Evolutionary conservation across 1,140 invertebrate species (phyloP).

Genomic region (Planococcus citri): DNA sequence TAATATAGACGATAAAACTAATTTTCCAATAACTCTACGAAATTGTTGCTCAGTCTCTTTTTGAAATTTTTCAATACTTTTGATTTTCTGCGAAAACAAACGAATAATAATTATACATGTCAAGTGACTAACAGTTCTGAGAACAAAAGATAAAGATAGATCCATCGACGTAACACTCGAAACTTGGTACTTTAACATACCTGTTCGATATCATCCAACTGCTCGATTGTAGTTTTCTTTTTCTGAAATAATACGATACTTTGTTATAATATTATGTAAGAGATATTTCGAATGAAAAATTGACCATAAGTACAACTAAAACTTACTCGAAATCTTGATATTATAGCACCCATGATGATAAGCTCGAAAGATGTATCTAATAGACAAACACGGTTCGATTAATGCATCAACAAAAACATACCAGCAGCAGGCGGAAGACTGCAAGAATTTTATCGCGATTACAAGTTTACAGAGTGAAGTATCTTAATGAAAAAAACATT

Average conservation of each 20-base stretch:
- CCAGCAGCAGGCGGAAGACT: no score
- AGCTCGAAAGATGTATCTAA: not conserved
- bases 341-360: not conserved
- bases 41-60: not conserved
- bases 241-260: conserved; percentile 16
- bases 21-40: not conserved
- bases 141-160: not conserved
- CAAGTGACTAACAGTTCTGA: not conserved
- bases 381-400: no score
- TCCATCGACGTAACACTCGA: not conserved
- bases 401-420: no score
- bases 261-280: no score
- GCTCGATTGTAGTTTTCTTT: not conserved
- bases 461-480: no score
- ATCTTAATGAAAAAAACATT: no score
- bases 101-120: not conserved
- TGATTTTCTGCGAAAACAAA: conserved; percentile 12
- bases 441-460: no score
- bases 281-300: no score
- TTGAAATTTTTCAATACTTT: conserved; percentile 16
- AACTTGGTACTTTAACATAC: not conserved
- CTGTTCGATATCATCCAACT: not conserved
- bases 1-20: not conserved
- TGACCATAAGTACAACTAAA: not conserved
- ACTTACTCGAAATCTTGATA: conserved; percentile 9